Percentiles rank a stretch among this genome's conserved stretches.
Evolutionary conservation across 2,113 vertebrate genomes (phyloP).

Genomic region (Dasyornis broadbenti): DNA sequence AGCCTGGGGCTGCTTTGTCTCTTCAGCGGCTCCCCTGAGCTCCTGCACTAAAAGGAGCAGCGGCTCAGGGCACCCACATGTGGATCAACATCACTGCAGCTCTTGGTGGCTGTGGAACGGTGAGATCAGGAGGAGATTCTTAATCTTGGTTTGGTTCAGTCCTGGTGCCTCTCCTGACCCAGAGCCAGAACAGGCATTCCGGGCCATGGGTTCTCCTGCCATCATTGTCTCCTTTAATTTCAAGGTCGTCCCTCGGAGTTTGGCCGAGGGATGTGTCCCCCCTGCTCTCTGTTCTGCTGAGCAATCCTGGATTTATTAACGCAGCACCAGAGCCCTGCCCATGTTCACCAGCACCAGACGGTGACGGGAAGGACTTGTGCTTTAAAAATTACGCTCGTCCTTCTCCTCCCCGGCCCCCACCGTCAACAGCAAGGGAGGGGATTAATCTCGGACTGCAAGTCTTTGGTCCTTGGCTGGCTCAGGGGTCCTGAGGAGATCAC

Average conservation of each 20-base stretch:
- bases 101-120: neutral
- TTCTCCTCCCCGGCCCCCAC: neutral
- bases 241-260: neutral
- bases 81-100: neutral
- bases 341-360: constrained; percentile 9
- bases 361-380: neutral
- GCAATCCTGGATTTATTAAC: constrained; percentile 19
- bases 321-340: neutral
- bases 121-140: neutral
- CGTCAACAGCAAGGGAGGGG: neutral
- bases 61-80: neutral
- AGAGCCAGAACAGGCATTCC: neutral
- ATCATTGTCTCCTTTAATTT: neutral
- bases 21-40: neutral
- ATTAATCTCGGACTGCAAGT: neutral
- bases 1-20: neutral
- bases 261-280: neutral
- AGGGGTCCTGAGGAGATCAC: neutral
- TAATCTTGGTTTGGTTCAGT: neutral
- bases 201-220: neutral
- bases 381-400: neutral
- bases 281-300: neutral
- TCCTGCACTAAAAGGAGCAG: neutral
- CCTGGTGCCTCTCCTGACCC: neutral
- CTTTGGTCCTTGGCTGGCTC: neutral